Evolutionary conservation across 2,888 invertebrate genomes (phyloP).

Genomic region (Agapostemon virescens): DNA sequence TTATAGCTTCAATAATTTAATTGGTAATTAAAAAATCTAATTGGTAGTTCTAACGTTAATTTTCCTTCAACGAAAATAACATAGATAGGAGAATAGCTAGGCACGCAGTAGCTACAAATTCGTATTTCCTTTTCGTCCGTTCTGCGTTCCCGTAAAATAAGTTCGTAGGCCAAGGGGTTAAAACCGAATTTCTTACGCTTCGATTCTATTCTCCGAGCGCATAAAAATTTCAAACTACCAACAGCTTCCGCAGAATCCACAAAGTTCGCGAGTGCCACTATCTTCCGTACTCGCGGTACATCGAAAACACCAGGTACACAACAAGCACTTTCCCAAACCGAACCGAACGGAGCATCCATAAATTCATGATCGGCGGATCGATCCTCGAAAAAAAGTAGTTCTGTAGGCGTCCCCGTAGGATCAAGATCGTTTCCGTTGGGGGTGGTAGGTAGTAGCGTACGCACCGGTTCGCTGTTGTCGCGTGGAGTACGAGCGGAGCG

Average conservation of each 20-base stretch:
- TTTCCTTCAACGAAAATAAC: no score
- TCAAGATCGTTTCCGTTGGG: background rate
- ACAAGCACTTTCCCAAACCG: background rate
- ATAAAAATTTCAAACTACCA: no score
- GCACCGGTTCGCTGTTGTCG: slow-evolving; percentile 44
- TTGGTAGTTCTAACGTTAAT: no score
- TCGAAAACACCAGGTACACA: background rate
- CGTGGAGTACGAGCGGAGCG: slow-evolving; percentile 40
- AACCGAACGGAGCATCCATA: background rate
- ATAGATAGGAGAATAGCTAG: no score
- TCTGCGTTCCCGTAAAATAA: no score
- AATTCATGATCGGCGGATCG: slow-evolving; percentile 1
- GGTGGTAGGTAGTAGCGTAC: slow-evolving; percentile 26
- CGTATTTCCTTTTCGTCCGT: no score
- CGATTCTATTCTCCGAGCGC: no score
- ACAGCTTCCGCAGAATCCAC: background rate
- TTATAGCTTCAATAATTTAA: no score
- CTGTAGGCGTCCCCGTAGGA: background rate
- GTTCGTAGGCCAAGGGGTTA: no score
- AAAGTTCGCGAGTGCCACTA: background rate
- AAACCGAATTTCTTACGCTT: no score
- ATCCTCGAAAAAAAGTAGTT: background rate
- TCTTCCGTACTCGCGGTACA: background rate
- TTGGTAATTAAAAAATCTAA: no score
- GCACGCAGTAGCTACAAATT: no score